Conservation (phyloP, 2,797 vertebrate genomes). For the Okamejei kenojei region DNA sequence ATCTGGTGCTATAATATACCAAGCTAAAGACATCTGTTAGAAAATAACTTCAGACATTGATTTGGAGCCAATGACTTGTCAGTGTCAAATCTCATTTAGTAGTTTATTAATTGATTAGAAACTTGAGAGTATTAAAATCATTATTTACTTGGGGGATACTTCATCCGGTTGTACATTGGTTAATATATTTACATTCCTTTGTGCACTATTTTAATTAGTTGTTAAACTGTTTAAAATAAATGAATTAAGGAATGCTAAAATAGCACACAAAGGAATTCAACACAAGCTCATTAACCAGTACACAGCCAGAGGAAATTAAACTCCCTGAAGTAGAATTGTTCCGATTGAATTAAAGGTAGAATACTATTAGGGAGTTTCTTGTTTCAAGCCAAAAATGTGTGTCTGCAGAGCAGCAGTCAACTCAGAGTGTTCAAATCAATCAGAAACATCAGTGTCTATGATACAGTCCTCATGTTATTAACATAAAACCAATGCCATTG, state of each 20-base stretch:
- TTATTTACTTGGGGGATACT: slow-evolving; percentile 8
- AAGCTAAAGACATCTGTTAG: not conserved
- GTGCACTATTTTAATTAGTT: slow-evolving; percentile 3
- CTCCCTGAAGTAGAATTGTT: not conserved
- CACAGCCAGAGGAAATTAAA: not conserved
- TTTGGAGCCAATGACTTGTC: not conserved
- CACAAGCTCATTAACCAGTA: not conserved
- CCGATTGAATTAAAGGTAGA: slow-evolving; percentile 3
- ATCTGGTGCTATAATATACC: not conserved
- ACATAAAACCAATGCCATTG: not conserved
- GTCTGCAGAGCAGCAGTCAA: not conserved
- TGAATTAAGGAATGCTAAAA: slow-evolving; percentile 9
- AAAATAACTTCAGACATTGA: slow-evolving; percentile 11
- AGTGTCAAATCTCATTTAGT: not conserved
- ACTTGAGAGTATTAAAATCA: not conserved
- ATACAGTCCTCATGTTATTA: not conserved
- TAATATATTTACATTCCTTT: slow-evolving; percentile 6
- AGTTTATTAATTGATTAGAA: not conserved
- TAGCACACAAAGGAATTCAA: not conserved
- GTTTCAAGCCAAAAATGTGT: not conserved
- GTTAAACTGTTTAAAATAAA: slow-evolving; percentile 9
- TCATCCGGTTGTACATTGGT: not conserved
- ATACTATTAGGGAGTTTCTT: slow-evolving; percentile 1
- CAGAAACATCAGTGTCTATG: not conserved
- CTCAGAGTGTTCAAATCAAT: not conserved